Percentiles rank a stretch among this genome's conserved stretches.
Conservation (phyloP, 2,113 vertebrate genomes). For the Sula dactylatra region DNA sequence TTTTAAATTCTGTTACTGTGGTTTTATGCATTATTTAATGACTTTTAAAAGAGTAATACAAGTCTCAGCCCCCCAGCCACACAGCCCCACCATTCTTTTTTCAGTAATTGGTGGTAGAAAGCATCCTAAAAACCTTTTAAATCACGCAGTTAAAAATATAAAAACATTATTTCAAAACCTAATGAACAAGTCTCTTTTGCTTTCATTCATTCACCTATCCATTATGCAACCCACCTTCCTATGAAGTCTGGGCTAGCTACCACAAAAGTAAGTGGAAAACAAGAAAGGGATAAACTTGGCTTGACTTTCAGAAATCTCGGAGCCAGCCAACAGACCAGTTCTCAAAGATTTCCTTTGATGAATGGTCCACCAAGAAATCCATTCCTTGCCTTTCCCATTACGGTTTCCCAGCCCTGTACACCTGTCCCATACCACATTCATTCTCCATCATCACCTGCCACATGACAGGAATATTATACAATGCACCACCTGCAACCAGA, state of each 20-base stretch:
- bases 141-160: neutral
- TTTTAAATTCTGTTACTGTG: neutral
- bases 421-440: neutral
- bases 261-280: neutral
- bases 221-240: neutral
- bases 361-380: neutral
- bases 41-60: neutral
- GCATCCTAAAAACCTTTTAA: neutral
- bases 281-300: neutral
- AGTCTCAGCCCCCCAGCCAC: neutral
- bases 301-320: neutral
- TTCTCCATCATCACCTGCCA: neutral
- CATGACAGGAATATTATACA: fast-evolving
- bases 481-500: neutral
- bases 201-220: neutral
- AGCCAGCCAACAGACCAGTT: neutral
- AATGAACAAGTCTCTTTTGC: neutral
- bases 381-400: neutral
- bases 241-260: neutral
- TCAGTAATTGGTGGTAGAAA: neutral
- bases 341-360: neutral
- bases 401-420: neutral
- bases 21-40: constrained; percentile 38
- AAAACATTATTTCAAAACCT: neutral
- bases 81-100: neutral